A percentile compares a stretch with the other conserved stretches of the same genome.
phyloP scores from a whole-genome alignment of 2,113 vertebrate species.

The Oreochromis tanganicae region DNA sequence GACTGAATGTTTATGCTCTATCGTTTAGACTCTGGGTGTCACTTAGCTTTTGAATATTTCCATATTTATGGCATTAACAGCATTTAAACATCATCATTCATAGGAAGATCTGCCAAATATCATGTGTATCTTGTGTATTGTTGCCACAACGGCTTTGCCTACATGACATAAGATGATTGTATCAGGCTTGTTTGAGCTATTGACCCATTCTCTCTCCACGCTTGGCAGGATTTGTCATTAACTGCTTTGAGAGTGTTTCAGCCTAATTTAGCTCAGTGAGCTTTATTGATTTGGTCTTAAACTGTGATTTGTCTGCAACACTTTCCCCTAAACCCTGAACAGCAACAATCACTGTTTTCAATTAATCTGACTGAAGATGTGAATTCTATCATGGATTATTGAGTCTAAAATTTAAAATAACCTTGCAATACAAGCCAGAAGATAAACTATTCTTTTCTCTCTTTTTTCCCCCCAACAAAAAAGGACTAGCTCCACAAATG shows the following conservation, averaged over 20 bases:
- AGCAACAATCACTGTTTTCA: slow-evolving; percentile 59
- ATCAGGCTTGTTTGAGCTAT: slow-evolving; percentile 54
- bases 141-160: slow-evolving; percentile 10
- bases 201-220: slow-evolving; percentile 43
- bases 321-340: slow-evolving; percentile 45
- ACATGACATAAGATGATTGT: slow-evolving; percentile 26
- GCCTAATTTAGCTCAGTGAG: slow-evolving; percentile 60
- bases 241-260: slow-evolving; percentile 59
- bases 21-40: neutral
- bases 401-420: slow-evolving; percentile 31
- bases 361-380: slow-evolving; percentile 55
- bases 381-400: slow-evolving; percentile 56
- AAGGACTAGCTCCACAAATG: slow-evolving; percentile 32
- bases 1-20: neutral
- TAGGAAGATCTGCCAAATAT: neutral
- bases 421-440: slow-evolving; percentile 28
- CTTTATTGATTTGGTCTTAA: slow-evolving; percentile 69
- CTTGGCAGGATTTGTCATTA: slow-evolving; percentile 54
- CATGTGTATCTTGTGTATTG: neutral
- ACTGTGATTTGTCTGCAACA: slow-evolving; percentile 63
- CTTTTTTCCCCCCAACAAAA: neutral
- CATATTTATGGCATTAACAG: neutral
- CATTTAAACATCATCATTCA: neutral
- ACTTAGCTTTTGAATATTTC: slow-evolving; percentile 12
- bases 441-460: neutral